Base-by-base conservation (phyloP, 2,113 vertebrate genomes). In the Percopsis transmontana region DNA sequence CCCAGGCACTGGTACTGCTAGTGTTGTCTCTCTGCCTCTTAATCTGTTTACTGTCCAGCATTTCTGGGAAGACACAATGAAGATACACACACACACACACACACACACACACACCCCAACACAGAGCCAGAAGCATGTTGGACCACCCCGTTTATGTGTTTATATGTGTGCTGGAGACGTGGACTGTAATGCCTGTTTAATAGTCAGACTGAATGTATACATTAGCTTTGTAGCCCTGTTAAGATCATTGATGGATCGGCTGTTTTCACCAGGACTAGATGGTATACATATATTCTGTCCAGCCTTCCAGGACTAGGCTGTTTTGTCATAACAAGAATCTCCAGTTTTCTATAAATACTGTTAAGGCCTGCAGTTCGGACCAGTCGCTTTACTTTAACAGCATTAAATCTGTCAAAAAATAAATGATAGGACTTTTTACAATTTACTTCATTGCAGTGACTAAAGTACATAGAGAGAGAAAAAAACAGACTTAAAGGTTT, bases 81-180 rank as follows among this genome's bases (percentile, higher is more conserved):
- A 14, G 23, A 54, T 13, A 55, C 5, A 18, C 47, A 18, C n/a
- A 18, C 47, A 18, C 47, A 50, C 53, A 3, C 24, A 33, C 53
- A n/a, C 53, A 55, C 53, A 55, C 53, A 55, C 39, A 13, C 47
- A 50, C 53, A 3, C 24, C 15, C 53, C 9, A 23, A 55, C 53
- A 55, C 53, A 55, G 24, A 13, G 77, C 85, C 74, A 83, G 80
- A 42, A 84, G 83, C 82, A 72, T 58, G 69, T 80, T 74, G 83
- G 88, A 87, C 88, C 88, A 87, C 87, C 88, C 82, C 81, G 86
- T 67, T 82, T 73, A 81, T 75, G 82, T 90, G 88, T 90, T 90
- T 90, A 90, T 67, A 57, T 65, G 62, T 48, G 33, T 78, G 81
- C 75, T 84, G 82, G 83, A 83, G 77, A 87, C 88, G 84, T 81